These are phyloP conservation scores for Archaeoteleia sp. DNA, from an alignment of 2,888 invertebrate species.

Conservation along the genomic window DNA sequence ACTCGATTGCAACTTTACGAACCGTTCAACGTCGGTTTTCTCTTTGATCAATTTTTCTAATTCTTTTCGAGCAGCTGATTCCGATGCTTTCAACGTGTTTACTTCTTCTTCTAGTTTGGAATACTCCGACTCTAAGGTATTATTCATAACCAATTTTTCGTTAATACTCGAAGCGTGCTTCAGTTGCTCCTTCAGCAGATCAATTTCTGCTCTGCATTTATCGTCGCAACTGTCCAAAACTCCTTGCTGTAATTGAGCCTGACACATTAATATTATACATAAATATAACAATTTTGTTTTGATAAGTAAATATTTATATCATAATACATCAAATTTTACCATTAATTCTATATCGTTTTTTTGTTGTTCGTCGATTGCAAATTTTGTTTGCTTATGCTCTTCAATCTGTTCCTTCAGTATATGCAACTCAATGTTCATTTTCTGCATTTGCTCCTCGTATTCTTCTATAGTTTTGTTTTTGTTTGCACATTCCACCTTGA, in stretches of 20 bases:
- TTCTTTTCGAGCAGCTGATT: too few species aligned
- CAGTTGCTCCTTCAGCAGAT: conserved; percentile 58
- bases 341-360: conserved; percentile 65
- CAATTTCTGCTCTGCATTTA: conserved; percentile 57
- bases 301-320: neutral
- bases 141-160: conserved; percentile 33
- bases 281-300: conserved; percentile 1
- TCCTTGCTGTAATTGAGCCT: conserved; percentile 65
- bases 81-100: conserved; percentile 9
- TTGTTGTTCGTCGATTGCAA: conserved; percentile 58
- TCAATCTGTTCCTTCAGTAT: conserved; percentile 56
- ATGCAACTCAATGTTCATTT: conserved; percentile 61
- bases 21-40: too few species aligned
- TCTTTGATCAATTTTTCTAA: too few species aligned
- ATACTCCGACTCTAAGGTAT: conserved; percentile 35
- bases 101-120: conserved; percentile 47
- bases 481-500: conserved; percentile 68
- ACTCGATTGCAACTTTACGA: too few species aligned
- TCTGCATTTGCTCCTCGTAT: conserved; percentile 66
- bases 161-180: conserved; percentile 40
- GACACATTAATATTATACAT: conserved; percentile 8
- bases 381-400: conserved; percentile 57
- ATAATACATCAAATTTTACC: conserved; percentile 48
- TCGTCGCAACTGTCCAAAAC: conserved; percentile 58
- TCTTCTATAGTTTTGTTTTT: conserved; percentile 70